phyloP scores from a whole-genome alignment of 1,140 invertebrate species.

The Calliopsis andreniformis region DNA sequence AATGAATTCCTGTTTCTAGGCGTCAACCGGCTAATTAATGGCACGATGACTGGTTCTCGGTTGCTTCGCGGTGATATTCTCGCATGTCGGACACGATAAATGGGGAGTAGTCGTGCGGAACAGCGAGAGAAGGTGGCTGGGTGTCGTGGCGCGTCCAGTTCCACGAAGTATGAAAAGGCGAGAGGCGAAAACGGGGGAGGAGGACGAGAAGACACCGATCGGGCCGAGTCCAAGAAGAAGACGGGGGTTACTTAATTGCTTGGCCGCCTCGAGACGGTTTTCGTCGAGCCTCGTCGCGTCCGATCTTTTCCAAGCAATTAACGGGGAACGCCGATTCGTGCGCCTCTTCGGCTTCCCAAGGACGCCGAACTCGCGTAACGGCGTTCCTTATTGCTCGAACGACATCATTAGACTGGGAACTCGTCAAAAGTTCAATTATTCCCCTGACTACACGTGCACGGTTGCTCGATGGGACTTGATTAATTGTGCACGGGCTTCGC shows the following conservation, averaged over 20 bases:
- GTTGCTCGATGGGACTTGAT: conserved; percentile 43
- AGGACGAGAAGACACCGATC: background rate
- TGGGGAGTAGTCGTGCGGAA: conserved; percentile 55
- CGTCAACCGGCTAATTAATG: conserved; percentile 63
- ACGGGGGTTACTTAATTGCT: background rate
- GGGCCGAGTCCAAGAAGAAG: background rate
- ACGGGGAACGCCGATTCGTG: conserved; percentile 28
- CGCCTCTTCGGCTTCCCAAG: conserved; percentile 30
- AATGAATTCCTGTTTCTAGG: conserved; percentile 65
- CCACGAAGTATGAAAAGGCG: conserved; percentile 17
- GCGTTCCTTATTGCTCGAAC: conserved; percentile 47
- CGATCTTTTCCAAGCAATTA: conserved; percentile 28
- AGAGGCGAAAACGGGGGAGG: conserved; percentile 1
- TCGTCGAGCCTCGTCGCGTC: background rate
- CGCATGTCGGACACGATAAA: conserved; percentile 57
- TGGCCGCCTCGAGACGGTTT: conserved; percentile 8
- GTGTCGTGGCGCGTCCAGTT: conserved; percentile 20
- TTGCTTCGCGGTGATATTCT: conserved; percentile 61
- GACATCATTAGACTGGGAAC: conserved; percentile 57
- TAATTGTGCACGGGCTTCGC: conserved; percentile 40
- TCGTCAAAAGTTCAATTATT: conserved; percentile 60
- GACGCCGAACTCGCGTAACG: conserved; percentile 1
- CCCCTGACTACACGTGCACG: conserved; percentile 52
- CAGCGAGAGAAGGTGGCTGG: conserved; percentile 19
- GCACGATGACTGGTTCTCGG: conserved; percentile 59